Percentiles rank a stretch among this genome's conserved stretches.
These are phyloP conservation scores for Serrognathus titanus DNA, from an alignment of 2,888 invertebrate species.

Conservation along the genomic window DNA sequence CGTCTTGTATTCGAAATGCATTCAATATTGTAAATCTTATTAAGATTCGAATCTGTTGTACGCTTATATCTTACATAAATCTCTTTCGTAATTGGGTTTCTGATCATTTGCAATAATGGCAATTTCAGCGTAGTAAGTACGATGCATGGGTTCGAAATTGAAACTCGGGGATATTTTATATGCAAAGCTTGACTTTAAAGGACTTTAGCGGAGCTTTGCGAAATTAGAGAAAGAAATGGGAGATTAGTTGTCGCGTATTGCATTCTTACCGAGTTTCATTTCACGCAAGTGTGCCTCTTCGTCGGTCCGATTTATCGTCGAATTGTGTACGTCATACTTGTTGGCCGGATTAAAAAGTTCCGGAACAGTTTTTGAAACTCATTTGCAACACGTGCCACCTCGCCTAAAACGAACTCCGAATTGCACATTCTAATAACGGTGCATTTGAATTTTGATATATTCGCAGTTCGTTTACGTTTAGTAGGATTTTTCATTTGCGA, in stretches of 20 bases:
- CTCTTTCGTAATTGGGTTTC: slow-evolving; percentile 19
- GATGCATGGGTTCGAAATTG: slow-evolving; percentile 35
- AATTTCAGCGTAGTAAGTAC: background rate
- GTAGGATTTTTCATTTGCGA: no score
- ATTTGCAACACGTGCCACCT: no score
- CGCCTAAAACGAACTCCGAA: no score
- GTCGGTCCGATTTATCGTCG: slow-evolving; percentile 40
- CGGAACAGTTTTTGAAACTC: slow-evolving; percentile 7
- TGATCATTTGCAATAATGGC: slow-evolving; percentile 20
- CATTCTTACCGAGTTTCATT: slow-evolving; percentile 44
- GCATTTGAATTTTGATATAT: no score
- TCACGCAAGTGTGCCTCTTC: slow-evolving; percentile 43
- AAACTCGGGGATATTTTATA: slow-evolving; percentile 44
- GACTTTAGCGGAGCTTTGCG: slow-evolving; percentile 42
- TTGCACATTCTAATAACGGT: no score
- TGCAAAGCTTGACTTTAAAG: slow-evolving; percentile 45
- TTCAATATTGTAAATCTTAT: no score
- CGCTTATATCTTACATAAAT: slow-evolving; percentile 11
- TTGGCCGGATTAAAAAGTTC: slow-evolving; percentile 15
- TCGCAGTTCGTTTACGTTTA: no score
- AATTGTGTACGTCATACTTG: slow-evolving; percentile 33
- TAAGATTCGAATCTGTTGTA: no score
- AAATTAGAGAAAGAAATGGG: slow-evolving; percentile 48
- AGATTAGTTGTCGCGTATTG: slow-evolving; percentile 46
- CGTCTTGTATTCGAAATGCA: no score